Base-by-base conservation (phyloP, 1,140 invertebrate genomes). In the Ceratitis capitata region DNA sequence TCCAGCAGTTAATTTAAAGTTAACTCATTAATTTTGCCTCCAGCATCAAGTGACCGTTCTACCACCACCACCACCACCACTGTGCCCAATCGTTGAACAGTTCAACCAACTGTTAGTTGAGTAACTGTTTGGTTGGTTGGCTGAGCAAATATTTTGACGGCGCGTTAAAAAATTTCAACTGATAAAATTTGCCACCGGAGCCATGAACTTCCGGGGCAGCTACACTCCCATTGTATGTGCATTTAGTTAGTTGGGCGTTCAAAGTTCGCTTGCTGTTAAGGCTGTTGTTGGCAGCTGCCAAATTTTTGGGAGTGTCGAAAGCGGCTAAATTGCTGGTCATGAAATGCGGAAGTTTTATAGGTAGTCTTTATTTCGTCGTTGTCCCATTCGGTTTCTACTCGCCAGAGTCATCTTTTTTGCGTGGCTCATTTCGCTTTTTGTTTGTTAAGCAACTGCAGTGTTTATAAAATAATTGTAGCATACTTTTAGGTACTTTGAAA, bases 241-340 rank as follows among this genome's bases (percentile, higher is more conserved):
- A 35, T 9, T 35, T 69, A 16, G 16, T 4, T n/a, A 39, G 19
- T 78, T 26, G 32, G 26, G 39, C 39, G 69, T 45, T 42, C 1
- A 78, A 78, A 78, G 69, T 78, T 78, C 23, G 39, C 69, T 74
- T 78, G 69, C 45, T 78, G n/a, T 74, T 74, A 35, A 42, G 64
- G 64, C 16, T 74, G 32, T 69, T 42, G 16, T n/a, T 78, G 19
- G 39, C 39, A 78, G n/a, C 35, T 78, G 35, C 6, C 69, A 42
- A 5, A 19, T 19, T 45, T 45, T 45, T 42, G 45, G 19, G 6
- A n/a, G 39, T 78, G 69, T 45, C 69, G 39, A 45, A 78, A 45
- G n/a, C 45, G 39, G 39, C 19, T 10, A 78, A 42, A n/a, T 45
- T 45, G 69, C 69, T 45, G 26, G 39, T 78, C 39, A 45, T 78